phyloP scores from a whole-genome alignment of 2,797 vertebrate genomes.

The Enteromius argenteus region DNA sequence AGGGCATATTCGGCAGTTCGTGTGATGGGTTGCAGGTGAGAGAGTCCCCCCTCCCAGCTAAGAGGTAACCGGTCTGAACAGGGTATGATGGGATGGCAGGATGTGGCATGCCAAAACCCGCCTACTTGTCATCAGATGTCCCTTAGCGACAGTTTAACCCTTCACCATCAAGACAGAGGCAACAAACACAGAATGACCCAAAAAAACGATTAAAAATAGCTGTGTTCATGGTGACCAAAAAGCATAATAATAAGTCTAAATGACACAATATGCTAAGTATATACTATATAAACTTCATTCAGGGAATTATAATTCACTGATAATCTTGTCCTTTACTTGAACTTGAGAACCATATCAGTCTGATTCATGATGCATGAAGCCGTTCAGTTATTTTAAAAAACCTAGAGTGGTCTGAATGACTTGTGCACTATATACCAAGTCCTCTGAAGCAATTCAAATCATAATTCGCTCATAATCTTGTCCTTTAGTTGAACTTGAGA shows the following conservation, averaged over 20 bases:
- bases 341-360: background rate
- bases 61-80: background rate
- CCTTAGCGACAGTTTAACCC: background rate
- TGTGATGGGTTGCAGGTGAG: constrained; percentile 32
- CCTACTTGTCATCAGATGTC: constrained; percentile 3
- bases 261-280: background rate
- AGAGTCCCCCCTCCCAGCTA: background rate
- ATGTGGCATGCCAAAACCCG: background rate
- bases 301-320: background rate
- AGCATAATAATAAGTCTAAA: background rate
- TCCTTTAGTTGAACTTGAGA: constrained; percentile 4
- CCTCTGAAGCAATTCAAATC: background rate
- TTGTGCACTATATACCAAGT: background rate
- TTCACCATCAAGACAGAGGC: background rate
- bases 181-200: background rate
- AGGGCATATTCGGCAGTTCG: constrained; percentile 30
- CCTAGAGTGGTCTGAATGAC: background rate
- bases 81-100: background rate
- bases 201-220: background rate
- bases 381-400: background rate
- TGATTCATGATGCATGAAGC: background rate
- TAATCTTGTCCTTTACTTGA: background rate
- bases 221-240: background rate
- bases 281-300: background rate
- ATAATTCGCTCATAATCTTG: background rate